Base-by-base conservation (phyloP, 2,888 invertebrate genomes). In the Noctua janthe region DNA sequence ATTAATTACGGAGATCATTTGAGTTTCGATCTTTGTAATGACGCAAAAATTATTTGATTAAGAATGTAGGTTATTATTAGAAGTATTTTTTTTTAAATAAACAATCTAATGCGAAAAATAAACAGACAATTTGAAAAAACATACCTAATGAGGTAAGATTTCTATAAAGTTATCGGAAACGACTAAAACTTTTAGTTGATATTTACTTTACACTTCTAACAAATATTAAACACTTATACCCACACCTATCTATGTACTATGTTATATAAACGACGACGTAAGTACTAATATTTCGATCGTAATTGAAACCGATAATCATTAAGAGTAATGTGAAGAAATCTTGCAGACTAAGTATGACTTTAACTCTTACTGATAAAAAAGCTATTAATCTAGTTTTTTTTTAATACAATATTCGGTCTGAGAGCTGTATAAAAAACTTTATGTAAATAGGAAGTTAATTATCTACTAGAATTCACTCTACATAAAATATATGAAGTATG, bases 1-100 rank as follows among this genome's bases (percentile, higher is more conserved):
- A 81, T 83, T 66, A 71, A 82, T 83, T 85, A 80, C 72, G 74
- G 23, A 15, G n/a, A 80, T 76, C 59, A 71, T 69, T 80, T 62
- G 20, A 67, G 74, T 82, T 43, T 51, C 29, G 2, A 54, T 47
- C 35, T 54, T 62, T 43, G 10, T 20, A 66, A 39, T 56, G 23
- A 13, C 10, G 64, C 1, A n/a, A n/a, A 56, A 43, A 51, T 1
- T n/a, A 39, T 69, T 35, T 54, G 23, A 43, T 35, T n/a, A 49
- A 39, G 1, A 23, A 70, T 49, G 2, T 56, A 29, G 15, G n/a
- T 80, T 54, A n/a, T 79, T 49, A 20, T 7, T 49, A 20, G 6
- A n/a, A 78, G 39, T 20, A 49, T 11, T 7, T 67, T 43, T 66
- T 39, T 20, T 39, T 39, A 35, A 17, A 35, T 2, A 64, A 7